Evolutionary conservation across 2,888 invertebrate genomes (phyloP).

Genomic region (Apamea anceps): DNA sequence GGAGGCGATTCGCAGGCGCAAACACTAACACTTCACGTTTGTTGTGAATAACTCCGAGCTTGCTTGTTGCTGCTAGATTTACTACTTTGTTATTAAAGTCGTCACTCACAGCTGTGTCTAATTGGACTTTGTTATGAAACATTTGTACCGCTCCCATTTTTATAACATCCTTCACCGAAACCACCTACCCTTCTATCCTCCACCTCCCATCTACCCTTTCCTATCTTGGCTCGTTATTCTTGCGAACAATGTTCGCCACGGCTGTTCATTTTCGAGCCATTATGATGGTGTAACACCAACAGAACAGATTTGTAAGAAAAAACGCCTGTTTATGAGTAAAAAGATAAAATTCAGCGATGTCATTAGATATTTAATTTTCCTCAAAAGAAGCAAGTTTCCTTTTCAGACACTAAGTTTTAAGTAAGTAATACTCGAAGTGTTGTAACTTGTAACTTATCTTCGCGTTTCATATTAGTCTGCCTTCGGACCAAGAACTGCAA

Average conservation of each 20-base stretch:
- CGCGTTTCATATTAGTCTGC: constrained; percentile 39
- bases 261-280: constrained; percentile 21
- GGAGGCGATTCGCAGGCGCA: constrained; percentile 27
- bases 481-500: constrained; percentile 30
- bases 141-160: constrained; percentile 41
- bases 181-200: not conserved
- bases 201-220: constrained; percentile 22
- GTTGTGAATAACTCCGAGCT: constrained; percentile 42
- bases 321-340: constrained; percentile 3
- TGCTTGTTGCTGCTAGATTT: constrained; percentile 43
- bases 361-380: constrained; percentile 19
- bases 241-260: constrained; percentile 29
- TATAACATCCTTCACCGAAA: constrained; percentile 53
- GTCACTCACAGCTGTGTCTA: constrained; percentile 56
- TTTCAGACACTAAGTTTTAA: constrained; percentile 15
- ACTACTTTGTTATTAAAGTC: constrained; percentile 57
- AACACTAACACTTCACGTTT: constrained; percentile 50
- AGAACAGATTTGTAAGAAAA: constrained; percentile 21
- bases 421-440: constrained; percentile 12
- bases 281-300: constrained; percentile 2
- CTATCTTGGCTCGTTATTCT: constrained; percentile 36
- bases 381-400: not conserved
- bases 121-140: constrained; percentile 55
- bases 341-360: constrained; percentile 29
- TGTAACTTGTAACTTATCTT: constrained; percentile 31